Base-by-base conservation (phyloP, 2,113 vertebrate species). In the Polypterus senegalus region DNA sequence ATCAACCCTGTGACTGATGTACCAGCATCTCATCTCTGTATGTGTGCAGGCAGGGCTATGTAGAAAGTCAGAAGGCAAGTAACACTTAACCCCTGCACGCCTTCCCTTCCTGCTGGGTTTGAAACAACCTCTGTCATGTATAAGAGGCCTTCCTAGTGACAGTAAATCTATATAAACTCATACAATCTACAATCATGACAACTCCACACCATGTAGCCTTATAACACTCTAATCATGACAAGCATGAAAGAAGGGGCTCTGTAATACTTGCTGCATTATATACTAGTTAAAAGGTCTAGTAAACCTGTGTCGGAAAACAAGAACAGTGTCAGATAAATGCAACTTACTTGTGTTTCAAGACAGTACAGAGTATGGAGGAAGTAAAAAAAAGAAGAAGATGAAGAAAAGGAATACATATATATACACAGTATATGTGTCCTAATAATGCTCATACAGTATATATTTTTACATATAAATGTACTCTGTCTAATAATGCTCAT, bases 11-110 rank as follows among this genome's bases (percentile, higher is more conserved):
- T 73, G 79, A 85, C 77, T 78, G 77, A 74, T 79, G 76, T 72
- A 74, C 69, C 73, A 61, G 77, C 75, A 74, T 78, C 76, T 81
- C 78, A 66, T 72, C 74, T 78, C 68, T 71, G 77, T 81, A 79
- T 86, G 78, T 81, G 77, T 74, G 79, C 72, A 73, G 72, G 73
- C 70, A 74, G 67, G 76, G 80, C 76, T 70, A 64, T 78, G 69
- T 81, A 73, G 73, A 61, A 1, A 80, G 78, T 81, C 79, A 82
- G 77, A 73, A 82, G 76, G 79, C 79, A 83, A 81, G 82, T 78
- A 79, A 81, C 79, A 80, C 85, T 88, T 88, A 81, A 88, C 86
- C 88, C 83, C 84, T 74, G 69, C 69, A 63, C 77, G 77, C 78
- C 82, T 77, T 69, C 67, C 71, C 73, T 74, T 75, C 79, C 83